Base-by-base conservation (phyloP, 2,888 invertebrate genomes). In the Microplitis manilae region DNA sequence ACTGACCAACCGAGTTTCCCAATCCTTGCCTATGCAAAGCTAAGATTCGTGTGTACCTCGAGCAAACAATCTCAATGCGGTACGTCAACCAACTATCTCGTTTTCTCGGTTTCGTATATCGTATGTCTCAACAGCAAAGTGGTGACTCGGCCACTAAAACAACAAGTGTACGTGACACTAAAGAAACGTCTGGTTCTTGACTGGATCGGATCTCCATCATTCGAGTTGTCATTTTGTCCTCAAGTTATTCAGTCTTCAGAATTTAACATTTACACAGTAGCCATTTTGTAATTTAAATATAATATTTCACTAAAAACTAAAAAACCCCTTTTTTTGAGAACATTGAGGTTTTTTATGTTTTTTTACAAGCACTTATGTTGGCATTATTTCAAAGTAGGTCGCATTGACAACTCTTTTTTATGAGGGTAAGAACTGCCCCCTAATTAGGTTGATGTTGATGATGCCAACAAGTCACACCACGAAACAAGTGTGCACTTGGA, bases 101-200 rank as follows among this genome's bases (percentile, higher is more conserved):
- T 74, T 79, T 50, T 50, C 50, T 77, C 74, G 71, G 74, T 78
- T 77, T 75, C 70, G 74, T 62, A 70, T 69, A 70, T 69, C 39
- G 39, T 68, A 68, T 68, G 59, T 6, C n/a, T 17, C 30, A 70
- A 17, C 59, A 70, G 7, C 61, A 15, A 60, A 60, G 62, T 62
- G 61, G 77, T 62, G 61, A 72, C 73, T 79, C 76, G 77, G 77
- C 81, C 81, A 79, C 83, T 84, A 81, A 84, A 84, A 85, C 84
- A 85, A 84, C 85, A 84, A 83, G 75, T 79, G 80, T 80, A 83
- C 84, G 84, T 84, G 85, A 84, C 81, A 83, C 81, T 78, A 81
- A 82, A 81, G 79, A 81, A 79, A 78, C 81, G 80, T 79, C 73
- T 65, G 75, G 70, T 78, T 69, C 30, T 71, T 68, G 15, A 70